phyloP scores from a whole-genome alignment of 2,113 vertebrate genomes.

The Rhinopithecus roxellana region DNA sequence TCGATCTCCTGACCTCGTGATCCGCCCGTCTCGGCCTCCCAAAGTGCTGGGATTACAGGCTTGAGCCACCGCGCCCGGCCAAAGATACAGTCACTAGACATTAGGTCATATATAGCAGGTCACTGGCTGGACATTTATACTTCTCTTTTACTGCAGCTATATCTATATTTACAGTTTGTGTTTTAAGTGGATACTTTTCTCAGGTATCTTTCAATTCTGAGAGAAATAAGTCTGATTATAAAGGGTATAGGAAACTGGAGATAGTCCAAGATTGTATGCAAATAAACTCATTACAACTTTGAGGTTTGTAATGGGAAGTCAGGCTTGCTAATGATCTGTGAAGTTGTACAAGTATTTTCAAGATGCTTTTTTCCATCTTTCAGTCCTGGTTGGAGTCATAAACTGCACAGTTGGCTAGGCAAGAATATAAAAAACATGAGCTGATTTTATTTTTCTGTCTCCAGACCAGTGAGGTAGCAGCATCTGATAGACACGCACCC shows the following conservation, averaged over 20 bases:
- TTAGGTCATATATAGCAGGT: too few relatives aligned
- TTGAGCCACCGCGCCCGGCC: too few relatives aligned
- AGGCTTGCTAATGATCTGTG: slow-evolving; percentile 20
- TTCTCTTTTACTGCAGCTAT: background rate
- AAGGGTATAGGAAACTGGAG: background rate
- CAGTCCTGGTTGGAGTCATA: background rate
- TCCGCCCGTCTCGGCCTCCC: too few relatives aligned
- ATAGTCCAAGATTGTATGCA: background rate
- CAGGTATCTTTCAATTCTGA: background rate
- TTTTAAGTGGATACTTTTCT: slow-evolving; percentile 7
- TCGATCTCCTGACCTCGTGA: too few relatives aligned
- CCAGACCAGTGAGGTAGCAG: background rate
- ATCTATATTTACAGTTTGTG: background rate
- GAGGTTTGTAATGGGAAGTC: background rate
- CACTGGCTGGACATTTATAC: too few relatives aligned
- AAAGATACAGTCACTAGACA: too few relatives aligned
- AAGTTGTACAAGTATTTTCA: background rate
- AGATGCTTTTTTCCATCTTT: background rate
- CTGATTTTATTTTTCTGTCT: background rate
- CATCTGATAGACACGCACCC: background rate
- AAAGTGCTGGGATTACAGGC: too few relatives aligned
- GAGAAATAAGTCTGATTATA: background rate
- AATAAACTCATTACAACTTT: slow-evolving; percentile 6
- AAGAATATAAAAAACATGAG: background rate
- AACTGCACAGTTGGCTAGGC: background rate